Evolutionary conservation across 2,113 vertebrate species (phyloP).

Genomic region (Trematomus loennbergii): DNA sequence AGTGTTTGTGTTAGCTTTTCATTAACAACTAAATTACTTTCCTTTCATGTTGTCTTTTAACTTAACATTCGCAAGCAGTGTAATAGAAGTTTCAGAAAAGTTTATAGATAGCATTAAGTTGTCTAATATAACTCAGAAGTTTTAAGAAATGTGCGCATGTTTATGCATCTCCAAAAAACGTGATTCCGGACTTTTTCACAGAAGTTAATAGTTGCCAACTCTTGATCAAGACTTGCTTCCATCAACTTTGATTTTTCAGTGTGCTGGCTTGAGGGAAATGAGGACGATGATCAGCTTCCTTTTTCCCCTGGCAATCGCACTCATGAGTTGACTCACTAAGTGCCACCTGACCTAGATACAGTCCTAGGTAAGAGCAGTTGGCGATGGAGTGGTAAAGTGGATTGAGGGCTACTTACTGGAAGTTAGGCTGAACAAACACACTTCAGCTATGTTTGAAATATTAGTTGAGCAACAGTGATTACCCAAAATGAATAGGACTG

Average conservation of each 20-base stretch:
- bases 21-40: neutral
- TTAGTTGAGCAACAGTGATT: neutral
- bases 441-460: neutral
- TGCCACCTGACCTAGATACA: constrained; percentile 71
- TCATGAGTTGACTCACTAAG: constrained; percentile 74
- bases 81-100: neutral
- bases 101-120: neutral
- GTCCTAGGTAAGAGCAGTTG: constrained; percentile 29
- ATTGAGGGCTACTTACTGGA: constrained; percentile 22
- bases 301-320: constrained; percentile 63
- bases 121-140: neutral
- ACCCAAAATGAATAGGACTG: neutral
- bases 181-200: constrained; percentile 11
- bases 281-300: constrained; percentile 57
- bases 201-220: constrained; percentile 4
- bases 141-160: neutral
- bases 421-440: neutral
- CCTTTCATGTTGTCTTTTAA: neutral
- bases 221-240: constrained; percentile 19
- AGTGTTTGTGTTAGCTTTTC: neutral
- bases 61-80: neutral
- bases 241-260: constrained; percentile 48
- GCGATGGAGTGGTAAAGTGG: constrained; percentile 2
- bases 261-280: constrained; percentile 39
- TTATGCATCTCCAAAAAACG: neutral